phyloP scores from a whole-genome alignment of 2,797 vertebrate species.

The Melanotaenia nigrans region DNA sequence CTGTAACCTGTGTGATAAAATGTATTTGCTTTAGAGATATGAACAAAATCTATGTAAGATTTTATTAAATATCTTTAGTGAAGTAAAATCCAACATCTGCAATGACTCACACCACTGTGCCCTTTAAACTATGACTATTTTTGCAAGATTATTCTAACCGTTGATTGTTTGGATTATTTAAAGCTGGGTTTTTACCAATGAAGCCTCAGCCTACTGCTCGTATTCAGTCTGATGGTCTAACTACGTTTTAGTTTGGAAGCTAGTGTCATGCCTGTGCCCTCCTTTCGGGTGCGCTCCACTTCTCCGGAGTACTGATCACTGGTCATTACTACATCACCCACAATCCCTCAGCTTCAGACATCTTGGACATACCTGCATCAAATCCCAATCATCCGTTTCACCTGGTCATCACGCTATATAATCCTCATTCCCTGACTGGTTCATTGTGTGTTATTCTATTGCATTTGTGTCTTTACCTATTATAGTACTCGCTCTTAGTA shows the following conservation, averaged over 20 bases:
- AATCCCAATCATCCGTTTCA: too few species aligned
- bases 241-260: background rate
- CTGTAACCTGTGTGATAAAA: constrained; percentile 20
- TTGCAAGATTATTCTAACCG: background rate
- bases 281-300: too few species aligned
- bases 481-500: too few species aligned
- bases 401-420: too few species aligned
- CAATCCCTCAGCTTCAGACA: too few species aligned
- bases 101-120: background rate
- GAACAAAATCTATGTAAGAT: constrained; percentile 4
- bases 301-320: too few species aligned
- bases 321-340: too few species aligned
- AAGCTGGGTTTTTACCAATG: background rate
- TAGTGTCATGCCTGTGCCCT: too few species aligned
- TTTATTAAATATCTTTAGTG: background rate
- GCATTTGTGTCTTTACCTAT: too few species aligned
- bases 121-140: background rate
- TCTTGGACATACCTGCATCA: too few species aligned
- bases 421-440: too few species aligned
- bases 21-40: background rate
- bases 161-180: background rate
- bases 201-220: background rate
- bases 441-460: too few species aligned
- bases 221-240: background rate
- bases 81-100: background rate